Conservation (phyloP, 2,113 vertebrate genomes). For the Bujurquina vittata region DNA sequence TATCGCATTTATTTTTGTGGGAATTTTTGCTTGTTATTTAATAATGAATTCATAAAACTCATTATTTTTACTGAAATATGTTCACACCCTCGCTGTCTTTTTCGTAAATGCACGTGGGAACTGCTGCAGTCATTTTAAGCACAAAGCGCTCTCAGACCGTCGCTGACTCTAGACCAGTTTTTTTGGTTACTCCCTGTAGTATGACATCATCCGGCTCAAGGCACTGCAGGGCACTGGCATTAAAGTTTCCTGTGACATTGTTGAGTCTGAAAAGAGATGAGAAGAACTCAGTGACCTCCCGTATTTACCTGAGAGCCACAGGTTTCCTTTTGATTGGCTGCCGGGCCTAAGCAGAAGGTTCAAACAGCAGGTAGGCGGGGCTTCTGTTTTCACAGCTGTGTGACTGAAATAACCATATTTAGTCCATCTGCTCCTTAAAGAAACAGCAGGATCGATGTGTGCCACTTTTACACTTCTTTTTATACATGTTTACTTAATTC, state of each 20-base stretch:
- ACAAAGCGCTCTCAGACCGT: too few species aligned
- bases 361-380: too few species aligned
- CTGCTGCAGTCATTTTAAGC: neutral
- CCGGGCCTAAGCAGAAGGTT: too few species aligned
- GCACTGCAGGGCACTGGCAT: slow-evolving; percentile 41
- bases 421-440: too few species aligned
- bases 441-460: too few species aligned
- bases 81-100: neutral
- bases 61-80: neutral
- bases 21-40: neutral
- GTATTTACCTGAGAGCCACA: slow-evolving; percentile 40
- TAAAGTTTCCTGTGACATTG: slow-evolving; percentile 22
- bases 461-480: too few species aligned
- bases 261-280: slow-evolving; percentile 16
- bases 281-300: slow-evolving; percentile 52
- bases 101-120: neutral
- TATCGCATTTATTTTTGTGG: neutral
- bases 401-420: too few species aligned
- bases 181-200: slow-evolving; percentile 10
- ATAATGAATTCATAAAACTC: neutral
- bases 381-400: too few species aligned
- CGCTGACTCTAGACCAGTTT: neutral
- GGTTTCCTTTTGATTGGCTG: too few species aligned
- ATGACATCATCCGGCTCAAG: slow-evolving; percentile 74
- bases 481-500: too few species aligned